Base-by-base conservation (phyloP, 1,140 invertebrate genomes). In the Cepaea nemoralis region DNA sequence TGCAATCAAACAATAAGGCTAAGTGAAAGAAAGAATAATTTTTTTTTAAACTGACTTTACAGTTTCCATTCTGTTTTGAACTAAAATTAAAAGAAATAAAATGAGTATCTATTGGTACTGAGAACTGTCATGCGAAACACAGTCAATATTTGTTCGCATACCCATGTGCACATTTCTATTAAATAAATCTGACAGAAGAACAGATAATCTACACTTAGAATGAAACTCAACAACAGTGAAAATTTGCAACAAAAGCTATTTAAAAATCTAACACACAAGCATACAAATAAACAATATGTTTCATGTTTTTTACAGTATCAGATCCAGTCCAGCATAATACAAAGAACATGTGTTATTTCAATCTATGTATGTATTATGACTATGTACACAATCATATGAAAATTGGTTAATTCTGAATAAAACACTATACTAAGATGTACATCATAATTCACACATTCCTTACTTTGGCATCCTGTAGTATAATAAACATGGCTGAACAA, bases 31-130 rank as follows among this genome's bases (percentile, higher is more conserved):
- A n/a, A n/a, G n/a, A n/a, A n/a, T n/a, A n/a, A n/a, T n/a, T n/a
- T n/a, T n/a, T n/a, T n/a, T n/a, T n/a, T n/a, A n/a, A n/a, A n/a
- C n/a, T n/a, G n/a, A n/a, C n/a, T n/a, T n/a, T n/a, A n/a, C n/a
- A n/a, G n/a, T n/a, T n/a, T n/a, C n/a, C n/a, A n/a, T n/a, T n/a
- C n/a, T n/a, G n/a, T n/a, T n/a, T 45, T 45, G 16, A 45, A 45
- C 6, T 16, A 45, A 45, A 45, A 45, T 45, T 45, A 10, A 16
- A 45, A 45, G 22, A 55, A 55, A 55, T 12, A n/a, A 39, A 73
- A 73, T 73, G 70, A 73, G 70, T 73, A 73, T 73, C 70, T n/a
- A 40, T 73, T 73, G 70, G 70, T 73, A 73, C 70, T 73, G 70
- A 73, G 24, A 55, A 55, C n/a, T n/a, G 50, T 5, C n/a, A n/a